A percentile compares a stretch with the other conserved stretches of the same genome.
Evolutionary conservation across 1,140 invertebrate species (phyloP).

Genomic region (Colletes latitarsis): DNA sequence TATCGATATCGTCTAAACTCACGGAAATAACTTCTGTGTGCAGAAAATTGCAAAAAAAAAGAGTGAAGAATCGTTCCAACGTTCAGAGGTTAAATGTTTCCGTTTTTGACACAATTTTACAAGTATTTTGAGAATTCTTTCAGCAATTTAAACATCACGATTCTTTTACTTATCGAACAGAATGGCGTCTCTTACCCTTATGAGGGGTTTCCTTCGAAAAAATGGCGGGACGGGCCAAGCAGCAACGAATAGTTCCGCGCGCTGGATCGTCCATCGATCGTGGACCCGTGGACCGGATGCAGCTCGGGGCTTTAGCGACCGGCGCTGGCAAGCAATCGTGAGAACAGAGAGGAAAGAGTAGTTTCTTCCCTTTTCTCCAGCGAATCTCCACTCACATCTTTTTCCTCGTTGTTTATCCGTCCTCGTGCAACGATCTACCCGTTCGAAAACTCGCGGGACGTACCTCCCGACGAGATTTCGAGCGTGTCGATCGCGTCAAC

Average conservation of each 20-base stretch:
- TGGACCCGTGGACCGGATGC: constrained; percentile 37
- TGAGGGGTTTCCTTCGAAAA: neutral
- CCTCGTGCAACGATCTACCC: neutral
- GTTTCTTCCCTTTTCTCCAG: constrained; percentile 64
- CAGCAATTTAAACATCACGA: too few relatives aligned
- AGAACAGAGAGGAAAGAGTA: constrained; percentile 67
- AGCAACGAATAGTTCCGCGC: constrained; percentile 74
- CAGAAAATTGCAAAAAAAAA: too few relatives aligned
- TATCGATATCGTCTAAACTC: too few relatives aligned
- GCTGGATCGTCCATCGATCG: constrained; percentile 55
- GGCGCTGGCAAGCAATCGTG: constrained; percentile 78
- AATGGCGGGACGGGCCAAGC: constrained; percentile 11
- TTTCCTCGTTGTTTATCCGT: constrained; percentile 25
- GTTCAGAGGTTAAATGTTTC: constrained; percentile 17
- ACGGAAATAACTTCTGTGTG: too few relatives aligned
- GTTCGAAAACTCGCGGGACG: constrained; percentile 57
- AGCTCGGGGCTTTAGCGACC: constrained; percentile 61
- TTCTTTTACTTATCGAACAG: neutral
- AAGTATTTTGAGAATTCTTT: too few relatives aligned
- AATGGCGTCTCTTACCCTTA: neutral
- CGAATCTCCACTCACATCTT: constrained; percentile 52
- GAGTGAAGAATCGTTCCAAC: too few relatives aligned
- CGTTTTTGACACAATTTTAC: too few relatives aligned
- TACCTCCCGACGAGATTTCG: constrained; percentile 74
- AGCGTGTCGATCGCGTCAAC: constrained; percentile 18